Percentiles rank a stretch among this genome's conserved stretches.
These are phyloP conservation scores for Coptotermes formosanus DNA, from an alignment of 1,140 invertebrate species.

Conservation along the genomic window DNA sequence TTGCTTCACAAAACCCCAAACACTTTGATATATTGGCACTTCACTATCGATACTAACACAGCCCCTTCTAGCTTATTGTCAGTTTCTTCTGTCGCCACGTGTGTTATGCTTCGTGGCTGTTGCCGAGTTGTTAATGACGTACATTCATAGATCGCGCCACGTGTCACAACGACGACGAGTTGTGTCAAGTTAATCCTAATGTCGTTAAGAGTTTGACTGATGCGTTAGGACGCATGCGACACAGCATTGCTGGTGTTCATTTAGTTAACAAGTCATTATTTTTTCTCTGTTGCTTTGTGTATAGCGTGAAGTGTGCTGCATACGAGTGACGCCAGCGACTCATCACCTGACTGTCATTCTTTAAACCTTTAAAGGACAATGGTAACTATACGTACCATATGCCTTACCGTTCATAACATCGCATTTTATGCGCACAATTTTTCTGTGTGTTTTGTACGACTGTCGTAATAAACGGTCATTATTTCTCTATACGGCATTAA, in stretches of 20 bases:
- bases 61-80: neutral
- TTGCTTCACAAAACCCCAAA: neutral
- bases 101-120: neutral
- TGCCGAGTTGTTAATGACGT: neutral
- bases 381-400: too few relatives aligned
- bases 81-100: neutral
- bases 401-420: too few relatives aligned
- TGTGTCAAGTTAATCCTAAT: slow-evolving; percentile 11
- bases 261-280: neutral
- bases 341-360: too few relatives aligned
- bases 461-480: too few relatives aligned
- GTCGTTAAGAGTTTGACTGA: neutral
- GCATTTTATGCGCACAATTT: too few relatives aligned
- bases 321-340: neutral
- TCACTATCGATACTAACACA: neutral
- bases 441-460: too few relatives aligned
- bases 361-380: too few relatives aligned
- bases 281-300: neutral
- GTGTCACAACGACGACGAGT: too few relatives aligned
- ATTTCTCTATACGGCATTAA: too few relatives aligned
- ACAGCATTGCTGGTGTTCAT: neutral
- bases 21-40: neutral
- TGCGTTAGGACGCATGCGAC: neutral
- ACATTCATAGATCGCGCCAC: neutral
- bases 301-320: neutral